Conservation (phyloP, 2,888 invertebrate species). For the Eulithis testata region DNA sequence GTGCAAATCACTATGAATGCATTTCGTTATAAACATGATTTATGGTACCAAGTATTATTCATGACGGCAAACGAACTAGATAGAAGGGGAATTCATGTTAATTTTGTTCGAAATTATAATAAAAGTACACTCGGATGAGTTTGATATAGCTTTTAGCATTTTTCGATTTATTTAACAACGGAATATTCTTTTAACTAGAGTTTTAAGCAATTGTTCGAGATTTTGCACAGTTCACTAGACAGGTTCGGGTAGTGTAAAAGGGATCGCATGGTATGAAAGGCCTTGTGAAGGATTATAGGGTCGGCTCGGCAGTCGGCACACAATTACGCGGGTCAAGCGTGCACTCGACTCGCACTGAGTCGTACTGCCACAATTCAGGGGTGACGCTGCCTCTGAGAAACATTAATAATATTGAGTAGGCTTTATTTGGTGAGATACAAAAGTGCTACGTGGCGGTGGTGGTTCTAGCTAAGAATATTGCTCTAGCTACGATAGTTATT, state of each 20-base stretch:
- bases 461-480: too few relatives aligned
- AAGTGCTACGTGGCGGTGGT: not conserved
- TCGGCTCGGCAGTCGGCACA: conserved; percentile 56
- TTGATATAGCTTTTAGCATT: conserved; percentile 24
- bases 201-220: not conserved
- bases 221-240: not conserved
- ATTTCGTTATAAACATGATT: conserved; percentile 44
- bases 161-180: conserved; percentile 27
- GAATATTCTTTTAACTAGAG: not conserved
- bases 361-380: conserved; percentile 49
- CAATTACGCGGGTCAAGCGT: conserved; percentile 77
- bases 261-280: conserved; percentile 36
- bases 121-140: conserved; percentile 38
- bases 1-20: conserved; percentile 40
- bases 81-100: conserved; percentile 40
- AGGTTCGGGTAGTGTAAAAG: conserved; percentile 15
- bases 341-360: conserved; percentile 53
- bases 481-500: not conserved
- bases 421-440: conserved; percentile 11
- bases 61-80: conserved; percentile 41
- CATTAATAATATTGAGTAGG: conserved; percentile 13
- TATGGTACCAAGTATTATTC: conserved; percentile 42
- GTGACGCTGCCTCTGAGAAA: conserved; percentile 26
- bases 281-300: conserved; percentile 58
- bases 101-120: conserved; percentile 41